Percentiles rank a stretch among this genome's conserved stretches.
phyloP scores from a whole-genome alignment of 2,113 vertebrate species.

The Sorex fumeus region DNA sequence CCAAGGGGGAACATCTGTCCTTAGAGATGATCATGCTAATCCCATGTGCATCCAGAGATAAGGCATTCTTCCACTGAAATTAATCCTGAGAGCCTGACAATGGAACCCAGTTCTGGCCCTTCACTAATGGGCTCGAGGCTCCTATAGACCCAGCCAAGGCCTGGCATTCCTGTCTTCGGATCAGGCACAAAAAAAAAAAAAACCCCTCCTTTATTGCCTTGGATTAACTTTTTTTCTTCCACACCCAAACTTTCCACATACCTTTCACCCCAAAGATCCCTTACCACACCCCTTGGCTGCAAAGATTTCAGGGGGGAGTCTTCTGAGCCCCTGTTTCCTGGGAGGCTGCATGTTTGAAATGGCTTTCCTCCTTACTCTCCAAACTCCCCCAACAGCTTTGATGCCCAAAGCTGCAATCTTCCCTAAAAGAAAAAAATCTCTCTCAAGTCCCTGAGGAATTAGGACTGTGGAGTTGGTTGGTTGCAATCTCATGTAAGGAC shows the following conservation, averaged over 20 bases:
- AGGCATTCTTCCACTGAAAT: not conserved
- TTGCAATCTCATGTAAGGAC: constrained; percentile 86
- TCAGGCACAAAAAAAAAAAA: constrained; percentile 53
- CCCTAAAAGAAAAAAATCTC: constrained; percentile 71
- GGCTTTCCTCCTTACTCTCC: constrained; percentile 66
- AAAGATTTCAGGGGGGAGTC: constrained; percentile 48
- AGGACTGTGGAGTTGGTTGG: constrained; percentile 86
- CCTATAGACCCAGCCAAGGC: not conserved
- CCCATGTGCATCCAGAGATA: constrained; percentile 37
- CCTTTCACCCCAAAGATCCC: constrained; percentile 61
- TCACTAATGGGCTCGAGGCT: constrained; percentile 36
- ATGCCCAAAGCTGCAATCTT: constrained; percentile 47
- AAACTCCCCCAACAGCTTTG: constrained; percentile 37
- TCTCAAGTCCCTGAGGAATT: constrained; percentile 80
- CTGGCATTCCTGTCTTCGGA: constrained; percentile 68
- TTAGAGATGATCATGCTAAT: constrained; percentile 3
- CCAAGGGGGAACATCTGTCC: not conserved
- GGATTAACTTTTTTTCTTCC: constrained; percentile 11
- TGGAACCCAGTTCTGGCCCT: constrained; percentile 37
- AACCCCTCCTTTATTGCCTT: constrained; percentile 63
- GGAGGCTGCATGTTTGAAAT: constrained; percentile 22
- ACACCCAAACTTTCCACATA: constrained; percentile 53
- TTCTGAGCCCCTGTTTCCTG: not conserved
- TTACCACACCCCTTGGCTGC: not conserved
- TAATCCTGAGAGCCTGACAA: constrained; percentile 47